Percentiles rank a stretch among this genome's conserved stretches.
These are phyloP conservation scores for Villa cingulata DNA, from an alignment of 2,888 invertebrate genomes.

Conservation along the genomic window DNA sequence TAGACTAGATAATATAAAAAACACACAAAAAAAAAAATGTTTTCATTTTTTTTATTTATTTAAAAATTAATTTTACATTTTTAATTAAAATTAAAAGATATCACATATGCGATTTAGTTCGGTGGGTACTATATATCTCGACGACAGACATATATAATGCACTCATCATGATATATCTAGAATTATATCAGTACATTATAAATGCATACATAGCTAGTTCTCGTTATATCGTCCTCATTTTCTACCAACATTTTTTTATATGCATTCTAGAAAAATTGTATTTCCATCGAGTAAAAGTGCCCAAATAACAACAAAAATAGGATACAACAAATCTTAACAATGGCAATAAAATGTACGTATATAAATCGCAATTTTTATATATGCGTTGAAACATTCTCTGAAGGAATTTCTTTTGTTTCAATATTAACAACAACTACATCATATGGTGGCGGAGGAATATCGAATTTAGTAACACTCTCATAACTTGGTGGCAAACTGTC, in stretches of 20 bases:
- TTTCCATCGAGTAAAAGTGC: background rate
- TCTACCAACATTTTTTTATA: no score
- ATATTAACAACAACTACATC: conserved; percentile 31
- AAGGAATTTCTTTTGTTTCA: conserved; percentile 15
- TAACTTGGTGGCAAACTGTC: conserved; percentile 36
- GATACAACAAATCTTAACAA: background rate
- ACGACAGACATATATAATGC: background rate
- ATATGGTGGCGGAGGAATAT: conserved; percentile 35
- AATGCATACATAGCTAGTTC: no score
- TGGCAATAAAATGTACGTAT: background rate
- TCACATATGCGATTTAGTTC: background rate
- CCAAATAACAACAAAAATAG: background rate
- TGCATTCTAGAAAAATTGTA: background rate
- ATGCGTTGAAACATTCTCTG: conserved; percentile 3
- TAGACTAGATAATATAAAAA: no score
- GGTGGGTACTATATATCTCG: background rate
- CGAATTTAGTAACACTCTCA: conserved; percentile 33
- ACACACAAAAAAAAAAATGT: no score
- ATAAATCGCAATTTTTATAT: background rate
- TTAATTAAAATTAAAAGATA: no score
- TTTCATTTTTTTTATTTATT: no score
- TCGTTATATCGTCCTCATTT: no score
- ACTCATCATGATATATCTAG: no score
- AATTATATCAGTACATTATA: no score
- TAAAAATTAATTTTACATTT: no score